Evolutionary conservation across 2,113 vertebrate genomes (phyloP).

Genomic region (Promerops cafer): DNA sequence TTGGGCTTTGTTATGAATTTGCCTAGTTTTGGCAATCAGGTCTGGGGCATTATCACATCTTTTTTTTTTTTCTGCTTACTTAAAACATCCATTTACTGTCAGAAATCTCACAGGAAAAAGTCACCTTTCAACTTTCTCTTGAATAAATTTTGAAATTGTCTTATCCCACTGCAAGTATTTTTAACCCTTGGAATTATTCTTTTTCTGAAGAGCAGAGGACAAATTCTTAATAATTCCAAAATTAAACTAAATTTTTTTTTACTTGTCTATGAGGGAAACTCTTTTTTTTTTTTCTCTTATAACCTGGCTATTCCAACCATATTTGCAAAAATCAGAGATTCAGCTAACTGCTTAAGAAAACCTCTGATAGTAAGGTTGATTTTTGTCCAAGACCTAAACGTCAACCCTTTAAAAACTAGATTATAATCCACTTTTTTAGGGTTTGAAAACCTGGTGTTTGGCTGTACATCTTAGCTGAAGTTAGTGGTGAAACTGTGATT

Average conservation of each 20-base stretch:
- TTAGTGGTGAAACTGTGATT: not conserved
- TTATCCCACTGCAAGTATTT: not conserved
- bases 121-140: not conserved
- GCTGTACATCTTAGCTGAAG: rapidly evolving
- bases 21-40: not conserved
- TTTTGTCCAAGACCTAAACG: not conserved
- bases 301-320: not conserved
- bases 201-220: not conserved
- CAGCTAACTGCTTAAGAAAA: not conserved
- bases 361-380: not conserved
- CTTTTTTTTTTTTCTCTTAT: not conserved
- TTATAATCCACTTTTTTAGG: not conserved
- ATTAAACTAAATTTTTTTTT: not conserved
- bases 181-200: not conserved
- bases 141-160: not conserved
- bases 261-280: not conserved
- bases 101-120: not conserved
- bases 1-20: not conserved
- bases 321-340: not conserved
- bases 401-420: not conserved
- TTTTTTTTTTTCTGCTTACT: not conserved
- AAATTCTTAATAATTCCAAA: not conserved
- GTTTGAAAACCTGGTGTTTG: not conserved
- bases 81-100: not conserved
- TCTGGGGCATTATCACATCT: not conserved